These are phyloP conservation scores for Leptopilina boulardi DNA, from an alignment of 1,140 invertebrate species.

Conservation along the genomic window DNA sequence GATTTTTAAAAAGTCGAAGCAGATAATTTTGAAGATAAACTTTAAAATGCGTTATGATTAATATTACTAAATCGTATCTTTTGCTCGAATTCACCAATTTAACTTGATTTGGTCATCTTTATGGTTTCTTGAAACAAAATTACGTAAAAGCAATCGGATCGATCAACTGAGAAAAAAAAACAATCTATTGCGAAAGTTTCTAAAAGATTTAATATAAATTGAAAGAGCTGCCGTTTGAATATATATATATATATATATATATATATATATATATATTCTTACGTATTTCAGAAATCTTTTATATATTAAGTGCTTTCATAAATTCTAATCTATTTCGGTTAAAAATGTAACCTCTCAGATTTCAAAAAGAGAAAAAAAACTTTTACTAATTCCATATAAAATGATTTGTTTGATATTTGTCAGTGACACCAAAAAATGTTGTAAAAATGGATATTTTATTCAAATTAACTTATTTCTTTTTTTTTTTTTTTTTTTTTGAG, in stretches of 20 bases:
- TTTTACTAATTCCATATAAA: not conserved
- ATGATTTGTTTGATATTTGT: slow-evolving; percentile 15
- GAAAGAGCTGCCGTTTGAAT: slow-evolving; percentile 8
- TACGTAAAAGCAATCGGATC: not conserved
- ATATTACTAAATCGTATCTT: not conserved
- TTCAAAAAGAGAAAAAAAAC: not conserved
- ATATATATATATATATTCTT: not conserved
- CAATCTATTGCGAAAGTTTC: slow-evolving; percentile 4
- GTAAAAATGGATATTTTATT: not conserved
- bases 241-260: too few species aligned
- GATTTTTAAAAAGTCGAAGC: too few species aligned
- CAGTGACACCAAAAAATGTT: not conserved
- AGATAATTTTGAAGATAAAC: too few species aligned
- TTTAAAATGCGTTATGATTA: too few species aligned
- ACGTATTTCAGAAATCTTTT: slow-evolving; percentile 2
- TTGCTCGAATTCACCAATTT: not conserved
- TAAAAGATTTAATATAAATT: not conserved
- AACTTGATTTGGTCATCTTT: not conserved
- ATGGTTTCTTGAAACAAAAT: not conserved
- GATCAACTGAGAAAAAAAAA: not conserved
- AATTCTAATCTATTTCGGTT: slow-evolving; percentile 18
- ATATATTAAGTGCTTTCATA: slow-evolving; percentile 5
- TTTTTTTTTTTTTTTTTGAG: not conserved
- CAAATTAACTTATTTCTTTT: not conserved
- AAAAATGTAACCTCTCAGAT: not conserved